Evolutionary conservation across 2,797 vertebrate species (phyloP).

Genomic region (Mionectes olivaceus): DNA sequence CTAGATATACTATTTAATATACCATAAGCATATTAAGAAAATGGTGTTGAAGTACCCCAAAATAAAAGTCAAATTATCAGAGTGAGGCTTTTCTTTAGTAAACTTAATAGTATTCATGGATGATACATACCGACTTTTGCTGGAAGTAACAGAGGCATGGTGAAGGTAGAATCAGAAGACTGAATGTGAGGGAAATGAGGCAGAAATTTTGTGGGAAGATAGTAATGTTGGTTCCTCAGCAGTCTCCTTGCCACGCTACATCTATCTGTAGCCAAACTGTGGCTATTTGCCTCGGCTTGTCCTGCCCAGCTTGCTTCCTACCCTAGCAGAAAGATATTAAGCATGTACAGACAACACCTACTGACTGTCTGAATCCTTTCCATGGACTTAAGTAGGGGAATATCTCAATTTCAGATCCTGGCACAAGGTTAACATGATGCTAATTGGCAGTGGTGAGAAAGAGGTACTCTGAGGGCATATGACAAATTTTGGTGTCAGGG

Average conservation of each 20-base stretch:
- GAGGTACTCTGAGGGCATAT: background rate
- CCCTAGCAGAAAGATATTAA: background rate
- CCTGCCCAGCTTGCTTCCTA: background rate
- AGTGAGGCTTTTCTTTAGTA: background rate
- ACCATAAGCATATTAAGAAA: background rate
- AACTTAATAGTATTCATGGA: background rate
- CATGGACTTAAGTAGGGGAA: background rate
- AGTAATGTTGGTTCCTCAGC: background rate
- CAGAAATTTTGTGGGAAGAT: background rate
- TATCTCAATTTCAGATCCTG: background rate
- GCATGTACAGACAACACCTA: background rate
- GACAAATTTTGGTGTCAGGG: background rate
- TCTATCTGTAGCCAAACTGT: background rate
- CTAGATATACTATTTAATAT: background rate
- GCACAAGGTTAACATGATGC: background rate
- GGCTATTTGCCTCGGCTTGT: rapidly evolving
- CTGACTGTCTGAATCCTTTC: background rate
- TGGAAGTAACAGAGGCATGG: background rate
- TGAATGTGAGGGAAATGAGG: background rate
- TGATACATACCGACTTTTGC: background rate
- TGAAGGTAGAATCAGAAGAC: background rate
- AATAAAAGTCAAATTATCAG: background rate
- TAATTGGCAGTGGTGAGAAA: background rate
- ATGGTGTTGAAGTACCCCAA: background rate
- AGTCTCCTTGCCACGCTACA: background rate